These are phyloP conservation scores for Scaptomyza polygonia DNA, from an alignment of 2,888 invertebrate species.

Conservation along the genomic window DNA sequence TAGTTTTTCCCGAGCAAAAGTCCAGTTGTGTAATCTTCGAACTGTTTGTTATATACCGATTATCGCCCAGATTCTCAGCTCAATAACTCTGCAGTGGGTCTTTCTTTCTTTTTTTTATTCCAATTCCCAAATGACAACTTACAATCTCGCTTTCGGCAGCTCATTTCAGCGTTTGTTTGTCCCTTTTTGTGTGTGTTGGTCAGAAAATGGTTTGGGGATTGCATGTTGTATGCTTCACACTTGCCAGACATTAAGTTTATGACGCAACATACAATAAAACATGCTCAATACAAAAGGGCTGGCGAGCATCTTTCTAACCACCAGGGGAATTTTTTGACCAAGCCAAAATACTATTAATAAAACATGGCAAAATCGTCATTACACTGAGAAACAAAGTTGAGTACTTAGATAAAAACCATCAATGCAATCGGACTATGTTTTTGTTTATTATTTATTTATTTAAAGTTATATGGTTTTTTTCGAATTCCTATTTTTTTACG, in stretches of 20 bases:
- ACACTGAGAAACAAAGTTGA: not conserved
- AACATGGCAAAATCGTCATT: conserved; percentile 66
- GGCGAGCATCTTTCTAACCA: conserved; percentile 51
- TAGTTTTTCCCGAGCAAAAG: conserved; percentile 50
- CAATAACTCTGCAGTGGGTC: conserved; percentile 41
- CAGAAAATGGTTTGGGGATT: conserved; percentile 67
- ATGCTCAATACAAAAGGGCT: conserved; percentile 59
- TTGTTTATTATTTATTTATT: too few relatives aligned
- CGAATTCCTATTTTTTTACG: too few relatives aligned
- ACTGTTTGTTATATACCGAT: conserved; percentile 66
- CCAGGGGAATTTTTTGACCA: conserved; percentile 69
- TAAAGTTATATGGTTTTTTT: too few relatives aligned
- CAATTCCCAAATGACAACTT: conserved; percentile 65
- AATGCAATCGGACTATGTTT: not conserved
- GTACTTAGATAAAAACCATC: not conserved
- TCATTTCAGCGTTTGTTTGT: conserved; percentile 37
- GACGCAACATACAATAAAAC: conserved; percentile 77
- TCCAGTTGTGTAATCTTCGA: conserved; percentile 11
- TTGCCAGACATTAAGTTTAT: conserved; percentile 78
- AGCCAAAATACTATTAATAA: conserved; percentile 71
- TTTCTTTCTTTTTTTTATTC: not conserved
- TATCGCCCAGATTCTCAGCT: conserved; percentile 51
- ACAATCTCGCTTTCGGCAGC: conserved; percentile 53
- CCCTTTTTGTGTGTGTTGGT: conserved; percentile 48
- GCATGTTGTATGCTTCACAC: conserved; percentile 60